phyloP scores from a whole-genome alignment of 2,888 invertebrate genomes.

The Celastrina argiolus region DNA sequence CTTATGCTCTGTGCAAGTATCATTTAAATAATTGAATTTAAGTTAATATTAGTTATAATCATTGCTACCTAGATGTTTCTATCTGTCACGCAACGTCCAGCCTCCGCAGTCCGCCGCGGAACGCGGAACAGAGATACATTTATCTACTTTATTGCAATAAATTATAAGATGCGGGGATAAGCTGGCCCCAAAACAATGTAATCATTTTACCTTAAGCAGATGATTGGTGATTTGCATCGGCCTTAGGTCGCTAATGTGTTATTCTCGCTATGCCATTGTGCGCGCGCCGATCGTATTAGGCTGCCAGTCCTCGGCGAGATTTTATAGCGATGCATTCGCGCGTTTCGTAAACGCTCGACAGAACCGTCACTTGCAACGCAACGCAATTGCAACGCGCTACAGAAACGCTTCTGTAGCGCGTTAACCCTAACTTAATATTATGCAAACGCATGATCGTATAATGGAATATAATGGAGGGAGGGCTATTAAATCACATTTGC shows the following conservation, averaged over 20 bases:
- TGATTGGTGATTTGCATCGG: conserved; percentile 71
- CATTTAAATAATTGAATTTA: neutral
- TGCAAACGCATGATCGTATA: no score
- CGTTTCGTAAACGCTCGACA: no score
- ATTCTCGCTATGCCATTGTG: conserved; percentile 71
- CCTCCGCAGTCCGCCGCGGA: conserved; percentile 49
- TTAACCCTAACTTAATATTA: no score
- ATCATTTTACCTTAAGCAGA: conserved; percentile 73
- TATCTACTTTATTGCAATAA: conserved; percentile 73
- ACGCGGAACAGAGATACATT: conserved; percentile 62
- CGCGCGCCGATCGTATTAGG: no score
- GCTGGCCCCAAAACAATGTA: conserved; percentile 67
- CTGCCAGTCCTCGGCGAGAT: no score
- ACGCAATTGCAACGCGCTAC: no score
- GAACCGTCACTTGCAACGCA: no score
- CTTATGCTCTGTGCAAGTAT: no score
- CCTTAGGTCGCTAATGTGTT: conserved; percentile 63
- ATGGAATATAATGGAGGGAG: no score
- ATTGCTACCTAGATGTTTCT: conserved; percentile 40
- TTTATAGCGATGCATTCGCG: no score
- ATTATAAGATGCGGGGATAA: conserved; percentile 52
- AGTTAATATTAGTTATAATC: neutral
- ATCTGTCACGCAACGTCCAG: conserved; percentile 45
- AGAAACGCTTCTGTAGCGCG: no score
- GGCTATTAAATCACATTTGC: no score